Evolutionary conservation across 1,140 invertebrate species (phyloP).

Genomic region (Pteromalus puparum): DNA sequence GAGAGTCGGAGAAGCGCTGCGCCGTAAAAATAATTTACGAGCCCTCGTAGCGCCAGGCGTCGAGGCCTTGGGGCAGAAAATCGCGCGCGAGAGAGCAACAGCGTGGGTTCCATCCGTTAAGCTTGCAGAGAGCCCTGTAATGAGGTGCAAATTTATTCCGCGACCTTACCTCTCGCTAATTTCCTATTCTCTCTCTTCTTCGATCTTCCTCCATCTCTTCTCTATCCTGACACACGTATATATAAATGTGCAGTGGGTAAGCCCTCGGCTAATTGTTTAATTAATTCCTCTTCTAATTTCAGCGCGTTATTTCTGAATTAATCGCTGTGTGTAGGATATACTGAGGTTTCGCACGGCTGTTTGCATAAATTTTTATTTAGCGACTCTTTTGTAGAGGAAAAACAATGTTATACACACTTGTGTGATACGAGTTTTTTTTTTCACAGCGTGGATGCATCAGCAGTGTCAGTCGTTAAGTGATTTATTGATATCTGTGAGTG

Average conservation of each 20-base stretch:
- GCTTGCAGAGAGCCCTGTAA: constrained; percentile 35
- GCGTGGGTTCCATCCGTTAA: constrained; percentile 22
- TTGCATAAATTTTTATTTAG: constrained; percentile 2
- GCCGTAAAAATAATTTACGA: constrained; percentile 38
- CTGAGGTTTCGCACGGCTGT: background rate
- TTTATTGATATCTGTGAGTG: background rate
- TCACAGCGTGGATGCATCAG: no score
- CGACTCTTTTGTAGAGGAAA: no score
- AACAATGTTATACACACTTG: background rate
- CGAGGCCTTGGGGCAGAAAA: constrained; percentile 18
- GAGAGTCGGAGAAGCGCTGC: background rate
- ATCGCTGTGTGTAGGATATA: background rate
- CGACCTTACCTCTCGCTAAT: constrained; percentile 30
- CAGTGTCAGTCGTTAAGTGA: background rate
- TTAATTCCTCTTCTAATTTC: constrained; percentile 14
- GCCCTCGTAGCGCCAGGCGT: constrained; percentile 1
- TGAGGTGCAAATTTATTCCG: constrained; percentile 65
- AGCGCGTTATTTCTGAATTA: background rate
- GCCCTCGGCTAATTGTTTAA: constrained; percentile 13
- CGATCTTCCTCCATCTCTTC: background rate
- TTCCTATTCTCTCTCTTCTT: constrained; percentile 12
- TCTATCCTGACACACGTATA: background rate
- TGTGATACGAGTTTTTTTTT: no score
- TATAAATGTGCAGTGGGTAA: background rate
- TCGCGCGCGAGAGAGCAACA: background rate